A percentile compares a stretch with the other conserved stretches of the same genome.
Conservation (phyloP, 2,888 invertebrate genomes). For the Limnephilus rhombicus region DNA sequence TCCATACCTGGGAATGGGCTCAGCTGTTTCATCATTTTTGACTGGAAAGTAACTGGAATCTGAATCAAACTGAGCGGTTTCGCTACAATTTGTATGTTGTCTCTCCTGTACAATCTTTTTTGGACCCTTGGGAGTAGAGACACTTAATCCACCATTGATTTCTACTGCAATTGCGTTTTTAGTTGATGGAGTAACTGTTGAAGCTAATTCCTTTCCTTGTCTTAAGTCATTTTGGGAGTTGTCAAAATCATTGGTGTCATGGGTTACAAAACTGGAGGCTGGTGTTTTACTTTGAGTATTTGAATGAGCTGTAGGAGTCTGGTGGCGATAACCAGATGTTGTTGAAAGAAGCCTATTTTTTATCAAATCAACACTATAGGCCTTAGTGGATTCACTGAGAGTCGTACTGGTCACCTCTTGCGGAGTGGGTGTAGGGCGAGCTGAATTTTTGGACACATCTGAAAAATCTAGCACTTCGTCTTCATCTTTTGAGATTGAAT, state of each 20-base stretch:
- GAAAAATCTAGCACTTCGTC: conserved; percentile 89
- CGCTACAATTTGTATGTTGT: conserved; percentile 67
- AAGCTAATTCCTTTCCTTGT: conserved; percentile 69
- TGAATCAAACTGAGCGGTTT: conserved; percentile 67
- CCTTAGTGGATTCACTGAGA: conserved; percentile 67
- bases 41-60: conserved; percentile 65
- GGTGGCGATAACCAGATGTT: conserved; percentile 57
- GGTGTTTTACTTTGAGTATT: conserved; percentile 66
- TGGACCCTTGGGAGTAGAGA: conserved; percentile 68
- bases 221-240: conserved; percentile 56
- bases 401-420: conserved; percentile 62
- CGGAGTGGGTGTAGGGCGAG: conserved; percentile 68
- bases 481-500: conserved; percentile 81
- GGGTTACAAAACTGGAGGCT: conserved; percentile 66
- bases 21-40: conserved; percentile 70
- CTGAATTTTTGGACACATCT: conserved; percentile 77
- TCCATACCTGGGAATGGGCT: conserved; percentile 71
- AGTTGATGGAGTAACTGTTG: conserved; percentile 71
- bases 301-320: conserved; percentile 47
- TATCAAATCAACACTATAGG: conserved; percentile 67
- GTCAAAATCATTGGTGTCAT: conserved; percentile 61
- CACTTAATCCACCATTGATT: conserved; percentile 74
- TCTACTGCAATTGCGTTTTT: conserved; percentile 73
- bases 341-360: conserved; percentile 62
- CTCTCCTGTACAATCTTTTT: conserved; percentile 49